Evolutionary conservation across 2,888 invertebrate genomes (phyloP).

Genomic region (Odontocolon sp.): DNA sequence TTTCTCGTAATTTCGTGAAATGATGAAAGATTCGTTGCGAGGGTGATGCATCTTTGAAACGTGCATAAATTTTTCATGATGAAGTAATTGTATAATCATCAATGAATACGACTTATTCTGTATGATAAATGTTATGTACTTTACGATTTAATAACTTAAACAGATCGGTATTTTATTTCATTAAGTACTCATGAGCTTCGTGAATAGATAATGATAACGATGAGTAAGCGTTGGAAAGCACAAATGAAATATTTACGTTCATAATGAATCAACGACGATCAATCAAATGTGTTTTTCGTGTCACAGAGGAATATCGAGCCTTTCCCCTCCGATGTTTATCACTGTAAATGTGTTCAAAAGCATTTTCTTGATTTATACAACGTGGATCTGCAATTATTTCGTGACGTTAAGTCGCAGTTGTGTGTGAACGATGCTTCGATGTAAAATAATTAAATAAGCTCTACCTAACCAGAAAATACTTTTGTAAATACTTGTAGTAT

Average conservation of each 20-base stretch:
- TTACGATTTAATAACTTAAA: neutral
- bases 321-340: slow-evolving; percentile 29
- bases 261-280: too few relatives aligned
- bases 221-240: neutral
- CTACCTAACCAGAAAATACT: slow-evolving; percentile 12
- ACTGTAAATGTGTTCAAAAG: slow-evolving; percentile 57
- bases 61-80: slow-evolving; percentile 22
- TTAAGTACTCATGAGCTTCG: slow-evolving; percentile 20
- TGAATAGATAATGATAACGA: neutral
- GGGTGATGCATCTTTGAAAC: slow-evolving; percentile 5
- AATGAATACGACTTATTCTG: slow-evolving; percentile 2
- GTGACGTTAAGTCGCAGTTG: neutral
- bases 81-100: neutral
- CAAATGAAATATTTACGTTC: slow-evolving; percentile 17
- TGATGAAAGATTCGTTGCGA: neutral
- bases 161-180: slow-evolving; percentile 13
- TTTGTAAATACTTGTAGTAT: slow-evolving; percentile 56
- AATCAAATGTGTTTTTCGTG: neutral
- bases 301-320: neutral
- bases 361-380: slow-evolving; percentile 34
- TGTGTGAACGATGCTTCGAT: slow-evolving; percentile 22
- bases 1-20: neutral
- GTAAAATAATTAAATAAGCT: slow-evolving; percentile 40
- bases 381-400: neutral
- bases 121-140: slow-evolving; percentile 15